phyloP scores from a whole-genome alignment of 2,113 vertebrate species.

The Eleginops maclovinus region DNA sequence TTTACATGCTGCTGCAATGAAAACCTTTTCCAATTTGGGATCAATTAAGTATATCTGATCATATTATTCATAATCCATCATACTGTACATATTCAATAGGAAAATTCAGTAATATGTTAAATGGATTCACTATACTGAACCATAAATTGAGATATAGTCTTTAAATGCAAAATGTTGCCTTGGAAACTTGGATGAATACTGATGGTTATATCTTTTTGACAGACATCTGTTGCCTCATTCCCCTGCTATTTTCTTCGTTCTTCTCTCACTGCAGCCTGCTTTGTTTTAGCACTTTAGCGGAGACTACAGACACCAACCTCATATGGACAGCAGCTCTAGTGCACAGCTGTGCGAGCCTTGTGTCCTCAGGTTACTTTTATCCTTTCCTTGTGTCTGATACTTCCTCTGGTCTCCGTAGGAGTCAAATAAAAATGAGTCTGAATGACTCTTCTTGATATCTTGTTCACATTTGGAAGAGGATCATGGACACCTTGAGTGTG shows the following conservation, averaged over 20 bases:
- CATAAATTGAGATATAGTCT: neutral
- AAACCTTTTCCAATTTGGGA: too few species aligned
- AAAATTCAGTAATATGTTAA: neutral
- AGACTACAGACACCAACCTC: slow-evolving; percentile 2
- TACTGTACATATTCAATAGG: neutral
- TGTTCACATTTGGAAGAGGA: slow-evolving; percentile 47
- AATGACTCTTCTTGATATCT: slow-evolving; percentile 46
- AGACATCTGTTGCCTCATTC: neutral
- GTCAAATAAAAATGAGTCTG: slow-evolving; percentile 21
- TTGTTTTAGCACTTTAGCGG: slow-evolving; percentile 16
- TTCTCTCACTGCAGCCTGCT: neutral
- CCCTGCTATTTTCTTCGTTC: neutral
- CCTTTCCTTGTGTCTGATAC: slow-evolving; percentile 10
- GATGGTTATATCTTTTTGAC: neutral
- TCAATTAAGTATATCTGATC: too few species aligned
- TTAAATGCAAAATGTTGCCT: neutral
- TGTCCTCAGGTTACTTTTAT: slow-evolving; percentile 41
- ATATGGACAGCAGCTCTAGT: slow-evolving; percentile 17
- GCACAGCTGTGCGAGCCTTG: slow-evolving; percentile 23
- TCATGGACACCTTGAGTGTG: slow-evolving; percentile 26
- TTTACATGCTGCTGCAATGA: too few species aligned
- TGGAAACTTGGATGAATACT: neutral
- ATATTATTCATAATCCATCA: neutral
- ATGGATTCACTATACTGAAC: neutral
- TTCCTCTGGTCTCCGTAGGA: slow-evolving; percentile 12